Evolutionary conservation across 2,113 vertebrate species (phyloP).

Genomic region (Lagopus muta): DNA sequence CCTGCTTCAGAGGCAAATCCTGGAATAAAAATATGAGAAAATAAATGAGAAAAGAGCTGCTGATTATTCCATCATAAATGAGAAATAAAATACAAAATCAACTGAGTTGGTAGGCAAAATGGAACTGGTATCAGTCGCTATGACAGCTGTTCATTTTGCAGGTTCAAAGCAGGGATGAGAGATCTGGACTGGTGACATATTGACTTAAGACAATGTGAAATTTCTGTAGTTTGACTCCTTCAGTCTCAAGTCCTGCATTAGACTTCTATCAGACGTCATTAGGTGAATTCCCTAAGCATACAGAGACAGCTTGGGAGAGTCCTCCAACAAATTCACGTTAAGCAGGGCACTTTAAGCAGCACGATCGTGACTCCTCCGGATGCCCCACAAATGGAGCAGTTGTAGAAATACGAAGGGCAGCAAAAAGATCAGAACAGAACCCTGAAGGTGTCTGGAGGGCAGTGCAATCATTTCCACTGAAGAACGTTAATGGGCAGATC

Average conservation of each 20-base stretch:
- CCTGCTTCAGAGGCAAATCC: conserved; percentile 99
- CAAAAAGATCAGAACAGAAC: background rate
- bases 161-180: conserved; percentile 25
- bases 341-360: background rate
- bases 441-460: conserved; percentile 21
- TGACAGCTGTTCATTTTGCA: conserved; percentile 12
- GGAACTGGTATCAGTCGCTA: conserved; percentile 82
- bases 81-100: conserved; percentile 82
- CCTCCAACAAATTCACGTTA: background rate
- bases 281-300: background rate
- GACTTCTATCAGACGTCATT: background rate
- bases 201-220: background rate
- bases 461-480: background rate
- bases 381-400: background rate
- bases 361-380: background rate
- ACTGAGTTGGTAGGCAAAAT: conserved; percentile 80
- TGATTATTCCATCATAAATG: conserved; percentile 90
- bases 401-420: background rate
- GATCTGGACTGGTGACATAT: background rate
- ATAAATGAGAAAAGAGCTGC: conserved; percentile 98
- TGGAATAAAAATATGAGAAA: conserved; percentile 98
- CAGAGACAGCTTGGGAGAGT: background rate
- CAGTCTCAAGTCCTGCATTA: background rate
- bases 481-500: background rate
- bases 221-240: background rate